phyloP scores from a whole-genome alignment of 2,113 vertebrate genomes.

The Parus major region DNA sequence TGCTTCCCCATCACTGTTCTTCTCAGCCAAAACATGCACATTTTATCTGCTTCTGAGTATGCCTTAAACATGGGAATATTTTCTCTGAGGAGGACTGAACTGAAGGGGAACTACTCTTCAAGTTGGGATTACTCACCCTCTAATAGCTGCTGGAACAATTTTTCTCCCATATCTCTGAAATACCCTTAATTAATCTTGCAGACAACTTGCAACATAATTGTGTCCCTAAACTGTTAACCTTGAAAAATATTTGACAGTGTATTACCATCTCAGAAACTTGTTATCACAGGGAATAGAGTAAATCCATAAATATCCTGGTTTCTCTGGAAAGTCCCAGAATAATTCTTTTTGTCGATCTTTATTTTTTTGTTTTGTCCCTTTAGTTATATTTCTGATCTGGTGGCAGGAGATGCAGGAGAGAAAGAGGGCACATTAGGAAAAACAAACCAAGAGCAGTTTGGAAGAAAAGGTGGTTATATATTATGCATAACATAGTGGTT shows the following conservation, averaged over 20 bases:
- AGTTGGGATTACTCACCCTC: slow-evolving; percentile 15
- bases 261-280: slow-evolving; percentile 46
- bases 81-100: background rate
- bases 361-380: background rate
- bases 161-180: slow-evolving; percentile 39
- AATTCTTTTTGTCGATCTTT: background rate
- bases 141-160: slow-evolving; percentile 5
- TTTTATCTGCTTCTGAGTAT: background rate
- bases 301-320: slow-evolving; percentile 36
- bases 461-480: background rate
- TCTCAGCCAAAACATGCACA: background rate
- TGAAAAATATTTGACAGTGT: slow-evolving; percentile 58
- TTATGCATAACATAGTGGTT: background rate
- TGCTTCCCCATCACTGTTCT: background rate
- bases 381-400: background rate
- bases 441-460: background rate
- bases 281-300: slow-evolving; percentile 38
- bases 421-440: background rate
- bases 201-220: slow-evolving; percentile 54
- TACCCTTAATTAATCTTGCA: slow-evolving; percentile 55
- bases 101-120: background rate
- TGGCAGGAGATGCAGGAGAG: background rate
- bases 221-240: slow-evolving; percentile 68
- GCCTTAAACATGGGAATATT: background rate
- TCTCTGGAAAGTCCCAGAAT: background rate